Percentiles rank a stretch among this genome's conserved stretches.
Conservation (phyloP, 1,140 invertebrate species). For the Monomorium pharaonis region DNA sequence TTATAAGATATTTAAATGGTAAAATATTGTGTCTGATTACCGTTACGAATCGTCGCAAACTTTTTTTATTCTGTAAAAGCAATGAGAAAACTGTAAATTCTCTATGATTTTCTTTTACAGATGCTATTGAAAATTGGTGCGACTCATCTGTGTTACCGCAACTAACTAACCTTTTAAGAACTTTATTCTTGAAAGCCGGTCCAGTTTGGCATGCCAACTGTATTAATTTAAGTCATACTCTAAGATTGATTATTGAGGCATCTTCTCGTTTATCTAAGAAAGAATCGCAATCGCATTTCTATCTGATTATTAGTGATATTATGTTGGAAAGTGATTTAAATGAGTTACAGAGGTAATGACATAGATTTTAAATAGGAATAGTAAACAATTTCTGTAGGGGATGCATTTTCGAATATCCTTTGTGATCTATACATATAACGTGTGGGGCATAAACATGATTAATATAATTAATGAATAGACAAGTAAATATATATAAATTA, state of each 20-base stretch:
- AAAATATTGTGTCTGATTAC: slow-evolving; percentile 43
- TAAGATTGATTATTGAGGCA: slow-evolving; percentile 68
- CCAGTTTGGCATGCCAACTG: slow-evolving; percentile 76
- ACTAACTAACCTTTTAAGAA: slow-evolving; percentile 79
- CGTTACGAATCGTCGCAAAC: neutral
- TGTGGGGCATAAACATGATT: neutral
- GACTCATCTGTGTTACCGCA: slow-evolving; percentile 65
- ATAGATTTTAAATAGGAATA: neutral
- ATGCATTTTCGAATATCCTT: neutral
- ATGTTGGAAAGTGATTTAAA: slow-evolving; percentile 80
- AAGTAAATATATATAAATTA: neutral
- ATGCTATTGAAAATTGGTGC: slow-evolving; percentile 75
- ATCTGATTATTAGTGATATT: slow-evolving; percentile 82
- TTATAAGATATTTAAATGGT: slow-evolving; percentile 74
- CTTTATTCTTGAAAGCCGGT: slow-evolving; percentile 82
- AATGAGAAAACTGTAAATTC: neutral
- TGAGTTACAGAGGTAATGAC: slow-evolving; percentile 80
- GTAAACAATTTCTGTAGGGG: neutral
- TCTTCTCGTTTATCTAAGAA: slow-evolving; percentile 71
- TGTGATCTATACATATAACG: neutral
- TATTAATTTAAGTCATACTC: slow-evolving; percentile 69
- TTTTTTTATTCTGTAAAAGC: neutral
- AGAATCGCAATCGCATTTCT: slow-evolving; percentile 77
- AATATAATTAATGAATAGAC: neutral
- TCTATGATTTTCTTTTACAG: slow-evolving; percentile 62